Percentiles rank a stretch among this genome's conserved stretches.
Conservation (phyloP, 2,888 invertebrate species). For the Zele albiditarsus region DNA sequence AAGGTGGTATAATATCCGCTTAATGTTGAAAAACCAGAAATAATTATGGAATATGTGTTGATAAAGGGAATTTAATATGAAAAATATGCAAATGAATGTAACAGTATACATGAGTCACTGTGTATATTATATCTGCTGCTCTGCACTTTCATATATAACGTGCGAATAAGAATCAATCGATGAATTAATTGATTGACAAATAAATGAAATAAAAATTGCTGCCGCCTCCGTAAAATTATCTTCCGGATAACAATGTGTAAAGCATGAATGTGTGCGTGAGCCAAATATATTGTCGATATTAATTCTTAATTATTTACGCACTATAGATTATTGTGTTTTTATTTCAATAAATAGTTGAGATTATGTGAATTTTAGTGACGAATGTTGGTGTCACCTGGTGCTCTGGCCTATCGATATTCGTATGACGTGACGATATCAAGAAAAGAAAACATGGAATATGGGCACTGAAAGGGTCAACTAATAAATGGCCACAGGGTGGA, state of each 20-base stretch:
- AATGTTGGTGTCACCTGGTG: conserved; percentile 15
- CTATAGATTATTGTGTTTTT: not conserved
- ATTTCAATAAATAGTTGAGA: not conserved
- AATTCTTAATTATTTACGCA: conserved; percentile 22
- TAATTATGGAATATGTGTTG: too few species aligned
- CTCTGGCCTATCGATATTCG: conserved; percentile 1
- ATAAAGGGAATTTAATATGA: too few species aligned
- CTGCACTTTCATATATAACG: not conserved
- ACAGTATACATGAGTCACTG: too few species aligned
- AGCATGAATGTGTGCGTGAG: not conserved
- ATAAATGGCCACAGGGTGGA: not conserved
- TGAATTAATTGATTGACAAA: not conserved
- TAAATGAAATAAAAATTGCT: not conserved
- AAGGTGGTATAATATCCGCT: not conserved
- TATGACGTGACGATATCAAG: conserved; percentile 4
- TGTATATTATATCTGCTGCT: not conserved
- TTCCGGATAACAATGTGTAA: not conserved
- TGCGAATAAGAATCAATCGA: not conserved
- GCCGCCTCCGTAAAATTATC: not conserved
- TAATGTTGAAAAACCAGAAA: too few species aligned
- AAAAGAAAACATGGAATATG: conserved; percentile 1
- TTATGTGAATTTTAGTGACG: conserved; percentile 26
- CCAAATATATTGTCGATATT: not conserved
- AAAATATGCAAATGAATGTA: too few species aligned
- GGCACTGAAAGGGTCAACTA: not conserved